phyloP scores from a whole-genome alignment of 2,113 vertebrate species.

The Vidua chalybeata region DNA sequence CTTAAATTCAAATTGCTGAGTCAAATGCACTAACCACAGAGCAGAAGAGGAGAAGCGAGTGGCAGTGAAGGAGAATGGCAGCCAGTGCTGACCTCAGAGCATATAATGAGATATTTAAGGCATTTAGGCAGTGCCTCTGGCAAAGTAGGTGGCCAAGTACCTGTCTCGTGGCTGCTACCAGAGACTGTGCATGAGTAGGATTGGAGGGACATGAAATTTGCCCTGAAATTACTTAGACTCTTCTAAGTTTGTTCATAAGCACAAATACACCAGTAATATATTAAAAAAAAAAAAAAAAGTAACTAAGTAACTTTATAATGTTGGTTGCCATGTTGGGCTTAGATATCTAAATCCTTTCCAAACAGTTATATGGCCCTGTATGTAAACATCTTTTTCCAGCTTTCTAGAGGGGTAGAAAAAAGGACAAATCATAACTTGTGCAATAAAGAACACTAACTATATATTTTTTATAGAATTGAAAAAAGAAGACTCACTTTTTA shows the following conservation, averaged over 20 bases:
- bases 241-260: neutral
- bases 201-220: neutral
- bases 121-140: neutral
- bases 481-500: neutral
- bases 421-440: neutral
- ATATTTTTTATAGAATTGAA: neutral
- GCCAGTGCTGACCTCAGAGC: accelerated
- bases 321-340: neutral
- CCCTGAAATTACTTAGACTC: neutral
- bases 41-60: neutral
- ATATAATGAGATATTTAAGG: neutral
- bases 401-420: neutral
- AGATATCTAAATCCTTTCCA: neutral
- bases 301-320: neutral
- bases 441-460: neutral
- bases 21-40: neutral
- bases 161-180: neutral
- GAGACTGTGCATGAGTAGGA: neutral
- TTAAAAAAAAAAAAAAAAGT: no score
- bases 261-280: neutral
- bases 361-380: neutral
- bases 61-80: neutral
- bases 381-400: neutral
- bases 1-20: neutral
- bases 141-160: neutral